These are phyloP conservation scores for Elachura formosa DNA, from an alignment of 2,113 vertebrate species.

Conservation along the genomic window DNA sequence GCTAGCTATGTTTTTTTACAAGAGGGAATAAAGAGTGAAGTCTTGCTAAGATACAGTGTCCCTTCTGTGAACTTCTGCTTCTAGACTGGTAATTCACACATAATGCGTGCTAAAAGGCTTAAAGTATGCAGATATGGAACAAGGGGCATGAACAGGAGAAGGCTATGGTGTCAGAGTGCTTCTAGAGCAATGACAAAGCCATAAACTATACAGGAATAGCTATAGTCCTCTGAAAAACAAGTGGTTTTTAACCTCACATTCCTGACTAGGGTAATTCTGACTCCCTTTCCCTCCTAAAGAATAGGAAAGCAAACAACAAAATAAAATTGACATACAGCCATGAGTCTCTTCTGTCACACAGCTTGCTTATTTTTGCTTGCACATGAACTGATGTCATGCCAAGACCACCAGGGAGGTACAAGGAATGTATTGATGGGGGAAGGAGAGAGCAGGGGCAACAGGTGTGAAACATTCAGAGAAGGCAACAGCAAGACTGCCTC, in stretches of 20 bases:
- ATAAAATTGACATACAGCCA: slow-evolving; percentile 34
- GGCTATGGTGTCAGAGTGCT: background rate
- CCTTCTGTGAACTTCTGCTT: slow-evolving; percentile 29
- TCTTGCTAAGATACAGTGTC: background rate
- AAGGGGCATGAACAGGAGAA: background rate
- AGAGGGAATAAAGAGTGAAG: background rate
- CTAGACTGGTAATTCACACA: background rate
- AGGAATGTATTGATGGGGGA: background rate
- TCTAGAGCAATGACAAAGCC: background rate
- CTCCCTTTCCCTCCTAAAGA: background rate
- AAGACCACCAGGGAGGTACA: background rate
- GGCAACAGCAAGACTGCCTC: background rate
- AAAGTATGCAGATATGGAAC: background rate
- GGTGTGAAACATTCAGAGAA: background rate
- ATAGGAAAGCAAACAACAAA: background rate
- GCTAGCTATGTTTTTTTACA: background rate
- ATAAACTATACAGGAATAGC: background rate
- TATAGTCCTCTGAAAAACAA: background rate
- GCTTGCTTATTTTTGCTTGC: slow-evolving; percentile 7
- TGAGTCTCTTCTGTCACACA: background rate
- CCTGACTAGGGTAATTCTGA: background rate
- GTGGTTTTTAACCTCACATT: background rate
- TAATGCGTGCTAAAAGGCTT: background rate
- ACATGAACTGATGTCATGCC: background rate
- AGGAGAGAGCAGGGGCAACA: background rate